phyloP scores from a whole-genome alignment of 2,797 vertebrate genomes.

The Coccyzus lansbergi region DNA sequence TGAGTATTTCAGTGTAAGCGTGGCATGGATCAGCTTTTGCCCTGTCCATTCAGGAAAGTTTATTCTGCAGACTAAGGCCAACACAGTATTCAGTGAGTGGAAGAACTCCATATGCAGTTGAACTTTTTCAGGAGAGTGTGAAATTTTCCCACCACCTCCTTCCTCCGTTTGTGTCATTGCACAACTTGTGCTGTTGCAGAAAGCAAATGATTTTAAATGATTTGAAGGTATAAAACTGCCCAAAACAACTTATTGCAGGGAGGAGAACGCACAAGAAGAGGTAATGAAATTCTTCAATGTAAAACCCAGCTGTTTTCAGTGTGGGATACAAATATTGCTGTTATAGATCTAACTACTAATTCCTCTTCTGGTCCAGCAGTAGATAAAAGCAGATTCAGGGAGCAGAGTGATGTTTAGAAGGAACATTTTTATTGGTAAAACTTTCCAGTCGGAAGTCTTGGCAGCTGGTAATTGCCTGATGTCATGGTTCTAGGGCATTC shows the following conservation, averaged over 20 bases:
- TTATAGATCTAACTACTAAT: neutral
- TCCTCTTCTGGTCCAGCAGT: neutral
- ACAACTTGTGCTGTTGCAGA: neutral
- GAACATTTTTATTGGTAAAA: neutral
- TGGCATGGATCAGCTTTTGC: neutral
- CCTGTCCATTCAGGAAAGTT: rapidly evolving
- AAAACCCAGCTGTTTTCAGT: neutral
- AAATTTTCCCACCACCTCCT: neutral
- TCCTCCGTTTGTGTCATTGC: neutral
- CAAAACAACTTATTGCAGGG: neutral
- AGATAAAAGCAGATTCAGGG: neutral
- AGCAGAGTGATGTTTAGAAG: neutral
- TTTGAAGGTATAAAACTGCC: neutral
- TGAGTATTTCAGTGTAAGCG: neutral
- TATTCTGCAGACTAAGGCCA: neutral
- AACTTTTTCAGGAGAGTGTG: neutral
- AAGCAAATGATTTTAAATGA: neutral
- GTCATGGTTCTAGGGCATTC: neutral
- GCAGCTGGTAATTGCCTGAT: neutral
- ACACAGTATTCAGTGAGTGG: neutral
- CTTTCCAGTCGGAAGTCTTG: neutral
- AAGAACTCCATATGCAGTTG: neutral
- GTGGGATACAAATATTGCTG: neutral
- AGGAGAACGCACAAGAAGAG: neutral
- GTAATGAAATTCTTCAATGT: neutral